Evolutionary conservation across 1,140 invertebrate species (phyloP).

Genomic region (Cepaea nemoralis): DNA sequence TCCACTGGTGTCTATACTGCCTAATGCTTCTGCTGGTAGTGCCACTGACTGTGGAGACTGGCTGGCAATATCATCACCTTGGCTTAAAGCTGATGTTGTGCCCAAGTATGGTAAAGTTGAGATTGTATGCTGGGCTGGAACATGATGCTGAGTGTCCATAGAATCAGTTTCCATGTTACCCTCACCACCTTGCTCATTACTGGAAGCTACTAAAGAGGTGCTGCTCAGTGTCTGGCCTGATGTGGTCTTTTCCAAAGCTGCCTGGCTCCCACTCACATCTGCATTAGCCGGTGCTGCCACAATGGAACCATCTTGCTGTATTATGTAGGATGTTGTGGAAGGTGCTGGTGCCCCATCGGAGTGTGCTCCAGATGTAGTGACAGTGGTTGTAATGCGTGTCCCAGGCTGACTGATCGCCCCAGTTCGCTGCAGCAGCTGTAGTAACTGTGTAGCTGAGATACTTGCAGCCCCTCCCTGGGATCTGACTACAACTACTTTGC

Average conservation of each 20-base stretch:
- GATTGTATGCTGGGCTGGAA: not conserved
- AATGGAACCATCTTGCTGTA: conserved; percentile 1
- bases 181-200: not conserved
- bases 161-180: not conserved
- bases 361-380: conserved; percentile 15
- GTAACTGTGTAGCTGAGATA: conserved; percentile 18
- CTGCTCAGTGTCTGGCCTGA: not conserved
- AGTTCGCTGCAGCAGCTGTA: conserved; percentile 35
- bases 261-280: not conserved
- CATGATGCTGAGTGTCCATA: not conserved
- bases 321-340: not conserved
- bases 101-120: not conserved
- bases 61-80: not conserved
- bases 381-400: conserved; percentile 23
- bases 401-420: conserved; percentile 25
- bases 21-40: not conserved
- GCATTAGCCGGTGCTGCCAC: not conserved
- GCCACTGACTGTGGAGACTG: not conserved
- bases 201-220: not conserved
- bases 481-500: conserved; percentile 30
- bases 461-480: conserved; percentile 28
- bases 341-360: not conserved
- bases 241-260: not conserved
- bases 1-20: not conserved
- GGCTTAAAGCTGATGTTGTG: not conserved